Evolutionary conservation across 1,140 invertebrate species (phyloP).

Genomic region (Triops longicaudatus): DNA sequence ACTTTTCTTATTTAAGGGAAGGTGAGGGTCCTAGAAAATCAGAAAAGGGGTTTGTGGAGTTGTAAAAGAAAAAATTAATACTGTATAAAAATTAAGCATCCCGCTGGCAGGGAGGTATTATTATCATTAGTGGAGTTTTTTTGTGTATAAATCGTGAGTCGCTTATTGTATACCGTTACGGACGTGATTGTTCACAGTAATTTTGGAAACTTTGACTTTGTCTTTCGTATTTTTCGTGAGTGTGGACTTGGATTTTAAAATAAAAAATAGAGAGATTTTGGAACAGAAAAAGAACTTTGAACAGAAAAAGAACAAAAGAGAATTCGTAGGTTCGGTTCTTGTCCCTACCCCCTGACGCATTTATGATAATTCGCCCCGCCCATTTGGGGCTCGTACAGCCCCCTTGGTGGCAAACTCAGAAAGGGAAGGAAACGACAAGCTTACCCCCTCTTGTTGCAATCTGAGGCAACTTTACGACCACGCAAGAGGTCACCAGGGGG

Average conservation of each 20-base stretch:
- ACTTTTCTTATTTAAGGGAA: not conserved
- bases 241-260: not conserved
- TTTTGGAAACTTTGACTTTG: not conserved
- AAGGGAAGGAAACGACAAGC: not conserved
- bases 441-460: constrained; percentile 14
- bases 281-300: too few species aligned
- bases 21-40: not conserved
- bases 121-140: not conserved
- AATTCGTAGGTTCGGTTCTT: too few species aligned
- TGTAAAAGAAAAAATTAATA: not conserved
- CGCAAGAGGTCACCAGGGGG: not conserved
- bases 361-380: not conserved
- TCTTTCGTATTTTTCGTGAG: not conserved
- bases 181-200: not conserved
- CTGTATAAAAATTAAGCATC: not conserved
- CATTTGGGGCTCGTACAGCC: not conserved
- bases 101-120: not conserved
- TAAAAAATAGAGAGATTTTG: too few species aligned
- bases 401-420: not conserved
- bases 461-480: not conserved
- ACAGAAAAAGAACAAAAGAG: too few species aligned
- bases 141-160: not conserved
- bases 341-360: not conserved
- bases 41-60: not conserved
- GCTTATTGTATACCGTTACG: not conserved